A percentile compares a stretch with the other conserved stretches of the same genome.
phyloP scores from a whole-genome alignment of 1,140 invertebrate genomes.

The Drosophila persimilis region DNA sequence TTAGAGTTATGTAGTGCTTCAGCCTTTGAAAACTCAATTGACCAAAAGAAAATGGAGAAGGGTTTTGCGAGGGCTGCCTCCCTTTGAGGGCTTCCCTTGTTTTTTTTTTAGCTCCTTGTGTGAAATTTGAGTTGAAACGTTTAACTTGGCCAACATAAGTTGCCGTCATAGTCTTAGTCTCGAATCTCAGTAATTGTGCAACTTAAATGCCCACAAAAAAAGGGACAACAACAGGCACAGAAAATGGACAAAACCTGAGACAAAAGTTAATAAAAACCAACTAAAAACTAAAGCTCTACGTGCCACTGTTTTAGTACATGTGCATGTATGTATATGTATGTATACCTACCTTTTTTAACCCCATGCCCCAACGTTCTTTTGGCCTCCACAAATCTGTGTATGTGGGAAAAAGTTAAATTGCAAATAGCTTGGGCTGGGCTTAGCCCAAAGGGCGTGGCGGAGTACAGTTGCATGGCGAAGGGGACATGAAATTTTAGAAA shows the following conservation, averaged over 20 bases:
- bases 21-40: constrained; percentile 56
- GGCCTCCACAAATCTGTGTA: constrained; percentile 12
- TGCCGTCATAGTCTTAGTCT: constrained; percentile 52
- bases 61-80: background rate
- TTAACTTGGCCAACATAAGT: constrained; percentile 46
- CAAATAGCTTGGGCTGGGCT: constrained; percentile 71
- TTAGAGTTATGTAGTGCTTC: constrained; percentile 1
- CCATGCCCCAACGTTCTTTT: constrained; percentile 1
- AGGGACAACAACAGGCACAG: background rate
- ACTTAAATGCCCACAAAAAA: constrained; percentile 59
- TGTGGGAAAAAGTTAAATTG: constrained; percentile 73
- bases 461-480: background rate
- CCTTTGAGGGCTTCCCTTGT: constrained; percentile 22
- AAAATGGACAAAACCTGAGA: constrained; percentile 24
- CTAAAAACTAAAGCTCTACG: constrained; percentile 78
- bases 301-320: constrained; percentile 57
- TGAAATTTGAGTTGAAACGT: constrained; percentile 62
- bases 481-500: constrained; percentile 77
- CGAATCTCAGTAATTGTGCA: constrained; percentile 76
- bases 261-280: constrained; percentile 81
- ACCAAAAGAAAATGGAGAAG: constrained; percentile 29
- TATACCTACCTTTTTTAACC: too few relatives aligned
- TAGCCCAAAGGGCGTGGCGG: constrained; percentile 11
- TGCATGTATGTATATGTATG: too few relatives aligned
- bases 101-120: constrained; percentile 8